Conservation (phyloP, 1,140 invertebrate genomes). For the Bradysia coprophila region DNA sequence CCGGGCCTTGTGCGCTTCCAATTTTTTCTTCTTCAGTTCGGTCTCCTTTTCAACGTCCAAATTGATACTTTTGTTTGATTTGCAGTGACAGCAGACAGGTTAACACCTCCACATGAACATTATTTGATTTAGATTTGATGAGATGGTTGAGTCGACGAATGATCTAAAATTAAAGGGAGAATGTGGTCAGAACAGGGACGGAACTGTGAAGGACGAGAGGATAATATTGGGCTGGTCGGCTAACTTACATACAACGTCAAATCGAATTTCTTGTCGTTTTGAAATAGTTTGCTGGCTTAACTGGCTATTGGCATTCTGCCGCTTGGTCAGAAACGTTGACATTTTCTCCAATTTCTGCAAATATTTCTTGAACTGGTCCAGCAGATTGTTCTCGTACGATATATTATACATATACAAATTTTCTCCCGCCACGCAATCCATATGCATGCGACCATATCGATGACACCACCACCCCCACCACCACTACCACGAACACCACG, state of each 20-base stretch:
- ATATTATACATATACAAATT: no score
- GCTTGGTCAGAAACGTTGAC: slow-evolving; percentile 36
- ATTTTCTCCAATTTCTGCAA: slow-evolving; percentile 69
- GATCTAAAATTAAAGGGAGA: slow-evolving; percentile 35
- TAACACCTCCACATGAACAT: slow-evolving; percentile 52
- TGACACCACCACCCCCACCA: no score
- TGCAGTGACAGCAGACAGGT: slow-evolving; percentile 54
- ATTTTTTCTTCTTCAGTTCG: slow-evolving; percentile 54
- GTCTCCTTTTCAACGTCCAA: slow-evolving; percentile 56
- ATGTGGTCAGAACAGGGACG: slow-evolving; percentile 2
- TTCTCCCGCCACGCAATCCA: no score
- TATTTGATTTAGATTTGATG: slow-evolving; percentile 54
- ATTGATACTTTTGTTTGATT: slow-evolving; percentile 67
- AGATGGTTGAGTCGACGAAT: slow-evolving; percentile 61
- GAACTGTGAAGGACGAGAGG: slow-evolving; percentile 4
- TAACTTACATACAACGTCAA: slow-evolving; percentile 62
- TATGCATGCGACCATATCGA: no score
- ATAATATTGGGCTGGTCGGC: no score
- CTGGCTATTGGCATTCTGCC: slow-evolving; percentile 26
- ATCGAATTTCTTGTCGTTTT: slow-evolving; percentile 69
- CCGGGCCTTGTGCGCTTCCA: slow-evolving; percentile 59
- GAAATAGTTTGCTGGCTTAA: slow-evolving; percentile 45
- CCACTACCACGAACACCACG: no score
- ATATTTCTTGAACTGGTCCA: slow-evolving; percentile 76
- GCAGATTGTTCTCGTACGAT: slow-evolving; percentile 62